Base-by-base conservation (phyloP, 2,797 vertebrate species). In the Muscicapa striata region DNA sequence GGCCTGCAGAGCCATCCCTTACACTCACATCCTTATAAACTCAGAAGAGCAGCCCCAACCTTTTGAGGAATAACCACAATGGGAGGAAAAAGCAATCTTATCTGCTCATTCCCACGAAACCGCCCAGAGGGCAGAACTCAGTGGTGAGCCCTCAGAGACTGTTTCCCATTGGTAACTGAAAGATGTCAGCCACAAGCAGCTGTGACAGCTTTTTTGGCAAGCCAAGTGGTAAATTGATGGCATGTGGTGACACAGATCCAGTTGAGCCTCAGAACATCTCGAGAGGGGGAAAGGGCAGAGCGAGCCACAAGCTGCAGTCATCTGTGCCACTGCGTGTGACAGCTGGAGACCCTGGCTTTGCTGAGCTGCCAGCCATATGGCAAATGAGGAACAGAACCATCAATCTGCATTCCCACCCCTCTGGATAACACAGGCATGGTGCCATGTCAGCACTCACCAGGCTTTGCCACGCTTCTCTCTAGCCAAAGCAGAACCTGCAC, bases 121-220 rank as follows among this genome's bases (percentile, higher is more conserved):
- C 1, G 1, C 26, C 41, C 1, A 2, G 38, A 49, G 61, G 36
- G 2, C 1, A 0, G 14, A 67, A 15, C 54, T 83, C 61, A 4
- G 61, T 0, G 5, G 55, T 67, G 72, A 21, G 21, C 54, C 48
- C 70, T 57, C 57, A 22, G 78, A 70, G 41, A 22, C 15, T 67
- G 5, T 45, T 73, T 38, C 64, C 62, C 46, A 8, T 17, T 1
- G 4, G 66, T 32, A 48, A 68, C 49, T 62, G 82, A 66, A 89
- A 75, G 36, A 72, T 73, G 92, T 62, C 76, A 85, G 58, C 54
- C 63, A 52, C 76, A 66, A 58, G 54, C 69, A 91, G 73, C 73
- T 84, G 66, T 46, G 49, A 77, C 34, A 77, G 84, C 61, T 27
- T 81, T 76, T 85, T 64, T 51, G 72, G 58, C 69, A 72, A 84